Conservation (phyloP, 2,113 vertebrate genomes). For the Macroglossus sobrinus region DNA sequence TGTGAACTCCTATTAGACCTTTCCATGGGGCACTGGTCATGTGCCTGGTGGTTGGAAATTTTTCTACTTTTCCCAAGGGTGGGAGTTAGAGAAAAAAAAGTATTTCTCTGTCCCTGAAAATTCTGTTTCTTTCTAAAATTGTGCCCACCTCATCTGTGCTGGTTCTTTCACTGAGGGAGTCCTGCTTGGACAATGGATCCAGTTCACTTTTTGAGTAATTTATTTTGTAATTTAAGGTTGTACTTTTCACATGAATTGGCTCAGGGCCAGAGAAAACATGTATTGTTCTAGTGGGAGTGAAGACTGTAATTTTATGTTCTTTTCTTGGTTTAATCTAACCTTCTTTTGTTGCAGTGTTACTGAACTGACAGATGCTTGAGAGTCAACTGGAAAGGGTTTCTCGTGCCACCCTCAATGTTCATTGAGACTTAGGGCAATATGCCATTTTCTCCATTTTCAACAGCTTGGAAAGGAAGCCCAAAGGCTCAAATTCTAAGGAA, state of each 20-base stretch:
- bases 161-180: not conserved
- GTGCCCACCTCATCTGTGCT: not conserved
- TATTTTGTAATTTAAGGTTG: conserved; percentile 1
- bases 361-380: not conserved
- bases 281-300: not conserved
- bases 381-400: not conserved
- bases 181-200: not conserved
- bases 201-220: not conserved
- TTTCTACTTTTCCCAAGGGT: not conserved
- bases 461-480: not conserved
- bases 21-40: not conserved
- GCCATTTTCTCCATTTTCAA: not conserved
- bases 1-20: not conserved
- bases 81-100: not conserved
- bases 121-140: not conserved
- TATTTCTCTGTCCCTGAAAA: not conserved
- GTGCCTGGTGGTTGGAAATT: not conserved
- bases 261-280: not conserved
- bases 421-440: not conserved
- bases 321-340: not conserved
- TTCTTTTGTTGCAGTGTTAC: not conserved
- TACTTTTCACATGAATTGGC: not conserved
- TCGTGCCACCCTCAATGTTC: not conserved
- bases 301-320: not conserved
- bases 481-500: not conserved